These are phyloP conservation scores for Nycticryphes semicollaris DNA, from an alignment of 2,113 vertebrate genomes.

Conservation along the genomic window DNA sequence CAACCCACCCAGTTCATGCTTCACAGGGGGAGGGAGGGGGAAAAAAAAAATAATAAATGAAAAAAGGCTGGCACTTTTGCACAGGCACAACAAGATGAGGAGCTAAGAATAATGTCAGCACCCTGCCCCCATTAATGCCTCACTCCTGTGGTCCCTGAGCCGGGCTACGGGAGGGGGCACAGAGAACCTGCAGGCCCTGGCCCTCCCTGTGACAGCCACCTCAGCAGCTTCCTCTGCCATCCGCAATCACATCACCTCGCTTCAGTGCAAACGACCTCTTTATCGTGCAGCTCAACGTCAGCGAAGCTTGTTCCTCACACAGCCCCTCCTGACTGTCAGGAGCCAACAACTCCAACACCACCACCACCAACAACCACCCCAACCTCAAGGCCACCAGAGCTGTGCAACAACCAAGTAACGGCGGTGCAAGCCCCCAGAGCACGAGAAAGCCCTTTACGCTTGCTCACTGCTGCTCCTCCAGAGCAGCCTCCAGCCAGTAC, in stretches of 20 bases:
- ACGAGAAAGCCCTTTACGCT: neutral
- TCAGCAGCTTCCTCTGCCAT: neutral
- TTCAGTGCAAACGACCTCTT: neutral
- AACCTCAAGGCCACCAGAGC: neutral
- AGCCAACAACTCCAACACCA: neutral
- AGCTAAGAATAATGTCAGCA: constrained; percentile 21
- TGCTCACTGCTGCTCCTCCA: neutral
- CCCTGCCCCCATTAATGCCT: neutral
- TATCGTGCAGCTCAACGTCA: neutral
- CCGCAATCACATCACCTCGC: neutral
- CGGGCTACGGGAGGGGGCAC: neutral
- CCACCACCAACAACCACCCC: neutral
- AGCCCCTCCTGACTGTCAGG: neutral
- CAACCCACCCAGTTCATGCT: constrained; percentile 60
- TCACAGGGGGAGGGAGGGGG: neutral
- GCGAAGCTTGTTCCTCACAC: neutral
- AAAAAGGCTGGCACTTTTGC: constrained; percentile 25
- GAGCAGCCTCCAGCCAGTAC: rapidly evolving
- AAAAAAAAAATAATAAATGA: too few relatives aligned
- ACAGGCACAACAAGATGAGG: neutral
- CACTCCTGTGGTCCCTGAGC: neutral
- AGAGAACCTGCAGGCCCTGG: neutral
- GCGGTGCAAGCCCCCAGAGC: rapidly evolving
- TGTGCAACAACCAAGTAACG: neutral
- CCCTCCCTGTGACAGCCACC: neutral